phyloP scores from a whole-genome alignment of 2,113 vertebrate genomes.

The Notiomystis cincta region DNA sequence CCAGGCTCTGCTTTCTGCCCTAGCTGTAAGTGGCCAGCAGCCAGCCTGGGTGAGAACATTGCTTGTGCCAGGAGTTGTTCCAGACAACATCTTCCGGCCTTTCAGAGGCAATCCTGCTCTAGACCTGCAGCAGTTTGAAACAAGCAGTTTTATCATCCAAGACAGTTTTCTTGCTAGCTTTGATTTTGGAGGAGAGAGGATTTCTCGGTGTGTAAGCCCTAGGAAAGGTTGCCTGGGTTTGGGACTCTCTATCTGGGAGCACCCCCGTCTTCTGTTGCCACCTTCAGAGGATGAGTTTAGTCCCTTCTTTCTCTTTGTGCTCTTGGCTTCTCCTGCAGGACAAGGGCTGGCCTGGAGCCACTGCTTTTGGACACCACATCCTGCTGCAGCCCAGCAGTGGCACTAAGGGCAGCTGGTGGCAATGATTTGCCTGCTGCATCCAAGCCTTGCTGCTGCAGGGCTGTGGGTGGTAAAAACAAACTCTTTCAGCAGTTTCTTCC shows the following conservation, averaged over 20 bases:
- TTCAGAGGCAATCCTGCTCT: background rate
- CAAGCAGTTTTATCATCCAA: background rate
- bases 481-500: background rate
- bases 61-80: background rate
- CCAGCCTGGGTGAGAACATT: background rate
- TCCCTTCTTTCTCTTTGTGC: background rate
- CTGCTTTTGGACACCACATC: accelerated
- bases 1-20: background rate
- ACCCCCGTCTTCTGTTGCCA: background rate
- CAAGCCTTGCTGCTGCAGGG: background rate
- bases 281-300: background rate
- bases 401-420: background rate
- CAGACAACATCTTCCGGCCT: background rate
- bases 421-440: background rate
- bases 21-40: background rate
- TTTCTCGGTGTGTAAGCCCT: background rate
- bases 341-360: background rate
- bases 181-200: background rate
- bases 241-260: background rate
- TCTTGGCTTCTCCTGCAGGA: background rate
- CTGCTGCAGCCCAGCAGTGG: background rate
- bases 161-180: background rate
- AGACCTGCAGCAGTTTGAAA: background rate
- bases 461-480: background rate
- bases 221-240: background rate